phyloP scores from a whole-genome alignment of 2,888 invertebrate genomes.

The Carabus problematicus region DNA sequence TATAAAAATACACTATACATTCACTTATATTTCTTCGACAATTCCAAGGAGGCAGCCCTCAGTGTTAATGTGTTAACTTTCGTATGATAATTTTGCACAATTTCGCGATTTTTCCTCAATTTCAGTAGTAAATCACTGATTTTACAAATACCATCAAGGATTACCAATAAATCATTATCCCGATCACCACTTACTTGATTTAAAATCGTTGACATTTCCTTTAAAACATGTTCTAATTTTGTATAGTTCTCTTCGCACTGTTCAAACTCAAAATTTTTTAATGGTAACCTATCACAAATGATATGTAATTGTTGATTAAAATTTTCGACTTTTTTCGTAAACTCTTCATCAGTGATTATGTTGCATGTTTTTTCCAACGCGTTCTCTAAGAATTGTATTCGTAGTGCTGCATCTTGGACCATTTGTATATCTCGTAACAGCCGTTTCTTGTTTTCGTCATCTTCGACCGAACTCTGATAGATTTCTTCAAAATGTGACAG shows the following conservation, averaged over 20 bases:
- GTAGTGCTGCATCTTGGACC: conserved; percentile 8
- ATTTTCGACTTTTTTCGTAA: conserved; percentile 16
- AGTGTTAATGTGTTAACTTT: conserved; percentile 30
- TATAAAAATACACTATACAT: neutral
- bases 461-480: neutral
- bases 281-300: conserved; percentile 28
- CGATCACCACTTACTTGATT: conserved; percentile 26
- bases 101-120: conserved; percentile 18
- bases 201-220: conserved; percentile 11
- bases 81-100: conserved; percentile 24
- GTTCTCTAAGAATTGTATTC: conserved; percentile 27
- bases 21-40: conserved; percentile 17
- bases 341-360: neutral
- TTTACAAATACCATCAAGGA: conserved; percentile 35
- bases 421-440: conserved; percentile 16
- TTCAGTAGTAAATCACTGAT: conserved; percentile 25
- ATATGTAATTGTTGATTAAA: conserved; percentile 18
- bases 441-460: conserved; percentile 16
- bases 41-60: conserved; percentile 26
- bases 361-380: conserved; percentile 7
- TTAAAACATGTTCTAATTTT: conserved; percentile 10
- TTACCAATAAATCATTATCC: conserved; percentile 16
- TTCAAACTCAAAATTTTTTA: conserved; percentile 26
- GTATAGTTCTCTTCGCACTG: conserved; percentile 21
- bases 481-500: conserved; percentile 28